Conservation (phyloP, 2,797 vertebrate genomes). For the Steatocranus sp. region DNA sequence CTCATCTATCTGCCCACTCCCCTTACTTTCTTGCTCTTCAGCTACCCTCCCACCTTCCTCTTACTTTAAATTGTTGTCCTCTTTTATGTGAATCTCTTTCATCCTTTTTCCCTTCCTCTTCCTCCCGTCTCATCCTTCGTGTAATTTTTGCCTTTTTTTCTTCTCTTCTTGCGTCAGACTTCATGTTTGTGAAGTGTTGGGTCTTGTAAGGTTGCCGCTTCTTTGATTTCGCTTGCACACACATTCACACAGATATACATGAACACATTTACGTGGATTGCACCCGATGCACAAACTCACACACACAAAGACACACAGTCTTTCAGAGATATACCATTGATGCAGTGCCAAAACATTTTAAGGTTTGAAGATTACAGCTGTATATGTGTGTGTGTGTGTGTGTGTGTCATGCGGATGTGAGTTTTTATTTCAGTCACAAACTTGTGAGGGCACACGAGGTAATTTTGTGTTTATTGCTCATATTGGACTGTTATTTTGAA, state of each 20-base stretch:
- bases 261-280: background rate
- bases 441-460: accelerated
- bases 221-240: background rate
- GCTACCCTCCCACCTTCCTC: background rate
- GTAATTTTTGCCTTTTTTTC: background rate
- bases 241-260: background rate
- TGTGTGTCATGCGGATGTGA: background rate
- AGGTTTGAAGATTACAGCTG: background rate
- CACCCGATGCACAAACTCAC: background rate
- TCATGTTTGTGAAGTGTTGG: background rate
- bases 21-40: background rate
- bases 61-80: background rate
- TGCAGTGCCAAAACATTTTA: background rate
- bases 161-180: background rate
- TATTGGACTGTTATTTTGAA: accelerated
- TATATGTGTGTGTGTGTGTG: background rate
- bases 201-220: conserved; percentile 34
- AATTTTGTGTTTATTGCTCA: background rate
- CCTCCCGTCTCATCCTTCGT: background rate
- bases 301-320: background rate
- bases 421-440: background rate
- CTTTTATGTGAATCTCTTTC: background rate
- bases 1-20: background rate
- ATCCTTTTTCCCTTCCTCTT: background rate
- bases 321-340: background rate